Percentiles rank a stretch among this genome's conserved stretches.
These are phyloP conservation scores for Nomada hirtipes DNA, from an alignment of 2,888 invertebrate species.

Conservation along the genomic window DNA sequence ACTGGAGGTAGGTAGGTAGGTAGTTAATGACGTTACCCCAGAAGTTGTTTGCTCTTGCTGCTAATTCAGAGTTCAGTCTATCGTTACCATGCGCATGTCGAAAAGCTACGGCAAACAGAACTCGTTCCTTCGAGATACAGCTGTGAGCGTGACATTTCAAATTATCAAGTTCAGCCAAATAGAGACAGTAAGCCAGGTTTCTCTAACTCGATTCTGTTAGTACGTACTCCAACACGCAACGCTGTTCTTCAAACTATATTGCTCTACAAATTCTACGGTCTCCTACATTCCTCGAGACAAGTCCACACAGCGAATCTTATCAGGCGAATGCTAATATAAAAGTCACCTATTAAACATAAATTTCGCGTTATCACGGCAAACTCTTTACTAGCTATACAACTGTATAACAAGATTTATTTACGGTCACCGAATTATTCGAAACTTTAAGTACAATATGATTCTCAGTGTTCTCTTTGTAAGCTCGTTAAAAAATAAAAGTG, in stretches of 20 bases:
- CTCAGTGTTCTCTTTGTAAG: too few relatives aligned
- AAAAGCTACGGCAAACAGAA: slow-evolving; percentile 40
- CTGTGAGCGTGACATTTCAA: slow-evolving; percentile 29
- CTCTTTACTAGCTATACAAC: background rate
- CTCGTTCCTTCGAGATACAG: slow-evolving; percentile 32
- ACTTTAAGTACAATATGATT: too few relatives aligned
- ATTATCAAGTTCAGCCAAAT: slow-evolving; percentile 49
- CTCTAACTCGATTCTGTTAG: background rate
- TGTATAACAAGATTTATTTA: background rate
- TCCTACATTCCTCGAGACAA: background rate
- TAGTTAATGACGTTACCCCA: slow-evolving; percentile 27
- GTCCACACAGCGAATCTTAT: slow-evolving; percentile 1
- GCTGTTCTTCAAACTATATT: slow-evolving; percentile 15
- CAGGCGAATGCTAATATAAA: background rate
- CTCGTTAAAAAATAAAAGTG: too few relatives aligned
- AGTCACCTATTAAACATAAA: background rate
- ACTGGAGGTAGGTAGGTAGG: background rate
- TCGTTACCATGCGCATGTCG: slow-evolving; percentile 20
- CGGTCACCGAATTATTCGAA: background rate
- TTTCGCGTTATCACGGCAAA: background rate
- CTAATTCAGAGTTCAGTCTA: slow-evolving; percentile 49
- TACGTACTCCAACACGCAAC: background rate
- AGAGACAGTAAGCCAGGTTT: slow-evolving; percentile 15
- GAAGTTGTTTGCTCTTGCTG: slow-evolving; percentile 40
- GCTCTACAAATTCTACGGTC: slow-evolving; percentile 5